Conservation (phyloP, 2,797 vertebrate species). For the Rhynchotus rufescens region DNA sequence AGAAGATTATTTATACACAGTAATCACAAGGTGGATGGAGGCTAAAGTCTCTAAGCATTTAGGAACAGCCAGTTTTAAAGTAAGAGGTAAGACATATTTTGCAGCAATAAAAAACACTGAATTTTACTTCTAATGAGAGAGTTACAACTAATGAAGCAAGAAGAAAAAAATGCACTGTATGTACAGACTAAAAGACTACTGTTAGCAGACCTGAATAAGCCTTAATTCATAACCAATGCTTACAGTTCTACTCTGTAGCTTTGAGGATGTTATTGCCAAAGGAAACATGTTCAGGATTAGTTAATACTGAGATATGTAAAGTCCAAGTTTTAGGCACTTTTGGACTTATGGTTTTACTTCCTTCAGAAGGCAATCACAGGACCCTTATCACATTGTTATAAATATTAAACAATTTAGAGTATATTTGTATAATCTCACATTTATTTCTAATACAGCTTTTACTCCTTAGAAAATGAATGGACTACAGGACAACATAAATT, state of each 20-base stretch:
- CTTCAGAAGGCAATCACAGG: neutral
- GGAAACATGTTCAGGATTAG: neutral
- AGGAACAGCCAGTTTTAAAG: no score
- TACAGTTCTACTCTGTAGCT: neutral
- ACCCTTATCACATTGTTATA: neutral
- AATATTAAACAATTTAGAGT: neutral
- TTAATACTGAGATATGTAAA: neutral
- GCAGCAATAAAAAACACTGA: neutral
- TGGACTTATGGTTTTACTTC: neutral
- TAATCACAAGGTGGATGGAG: no score
- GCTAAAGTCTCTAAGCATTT: no score
- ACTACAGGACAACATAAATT: neutral
- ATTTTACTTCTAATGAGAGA: neutral
- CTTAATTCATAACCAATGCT: neutral
- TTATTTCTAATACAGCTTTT: neutral
- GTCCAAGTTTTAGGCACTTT: neutral
- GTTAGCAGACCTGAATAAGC: neutral
- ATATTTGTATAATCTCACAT: neutral
- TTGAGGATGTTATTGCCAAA: neutral
- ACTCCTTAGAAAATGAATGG: neutral
- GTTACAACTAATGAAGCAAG: fast-evolving
- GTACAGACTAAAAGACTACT: neutral
- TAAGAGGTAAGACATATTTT: neutral
- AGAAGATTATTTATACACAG: neutral
- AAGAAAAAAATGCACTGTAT: neutral